Conservation (phyloP, 1,140 invertebrate genomes). For the Agrilus planipennis region DNA sequence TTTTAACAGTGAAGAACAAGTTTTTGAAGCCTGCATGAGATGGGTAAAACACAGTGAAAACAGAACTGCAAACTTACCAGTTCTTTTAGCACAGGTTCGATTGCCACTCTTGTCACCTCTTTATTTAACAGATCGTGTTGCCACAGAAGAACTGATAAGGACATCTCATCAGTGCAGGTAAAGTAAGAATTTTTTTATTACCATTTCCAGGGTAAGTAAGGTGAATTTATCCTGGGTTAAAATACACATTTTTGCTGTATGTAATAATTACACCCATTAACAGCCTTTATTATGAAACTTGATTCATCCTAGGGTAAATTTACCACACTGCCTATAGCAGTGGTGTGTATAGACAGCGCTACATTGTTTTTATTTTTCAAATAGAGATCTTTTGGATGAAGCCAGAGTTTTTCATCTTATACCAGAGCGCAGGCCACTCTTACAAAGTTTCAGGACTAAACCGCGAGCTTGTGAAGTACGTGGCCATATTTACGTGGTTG, state of each 20-base stretch:
- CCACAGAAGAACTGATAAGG: slow-evolving; percentile 69
- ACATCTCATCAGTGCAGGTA: slow-evolving; percentile 63
- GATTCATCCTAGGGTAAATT: too few relatives aligned
- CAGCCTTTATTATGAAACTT: too few relatives aligned
- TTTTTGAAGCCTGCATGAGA: slow-evolving; percentile 73
- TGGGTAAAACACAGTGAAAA: slow-evolving; percentile 65
- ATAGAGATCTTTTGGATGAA: slow-evolving; percentile 68
- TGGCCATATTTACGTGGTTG: slow-evolving; percentile 81
- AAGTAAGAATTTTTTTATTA: too few relatives aligned
- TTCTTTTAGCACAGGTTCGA: slow-evolving; percentile 62
- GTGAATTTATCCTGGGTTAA: too few relatives aligned
- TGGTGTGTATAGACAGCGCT: too few relatives aligned
- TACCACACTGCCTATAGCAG: too few relatives aligned
- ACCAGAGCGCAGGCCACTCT: slow-evolving; percentile 63
- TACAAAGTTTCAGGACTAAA: slow-evolving; percentile 64
- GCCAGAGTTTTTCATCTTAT: slow-evolving; percentile 75
- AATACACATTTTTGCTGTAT: too few relatives aligned
- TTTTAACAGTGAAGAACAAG: slow-evolving; percentile 47
- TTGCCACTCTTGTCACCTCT: slow-evolving; percentile 72
- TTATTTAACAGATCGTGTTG: slow-evolving; percentile 71
- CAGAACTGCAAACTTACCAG: slow-evolving; percentile 49
- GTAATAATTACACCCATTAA: too few relatives aligned
- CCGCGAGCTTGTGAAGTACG: slow-evolving; percentile 63
- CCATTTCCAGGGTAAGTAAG: too few relatives aligned
- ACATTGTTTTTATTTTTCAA: too few relatives aligned